These are phyloP conservation scores for Bombus confusus DNA, from an alignment of 1,140 invertebrate genomes.

Conservation along the genomic window DNA sequence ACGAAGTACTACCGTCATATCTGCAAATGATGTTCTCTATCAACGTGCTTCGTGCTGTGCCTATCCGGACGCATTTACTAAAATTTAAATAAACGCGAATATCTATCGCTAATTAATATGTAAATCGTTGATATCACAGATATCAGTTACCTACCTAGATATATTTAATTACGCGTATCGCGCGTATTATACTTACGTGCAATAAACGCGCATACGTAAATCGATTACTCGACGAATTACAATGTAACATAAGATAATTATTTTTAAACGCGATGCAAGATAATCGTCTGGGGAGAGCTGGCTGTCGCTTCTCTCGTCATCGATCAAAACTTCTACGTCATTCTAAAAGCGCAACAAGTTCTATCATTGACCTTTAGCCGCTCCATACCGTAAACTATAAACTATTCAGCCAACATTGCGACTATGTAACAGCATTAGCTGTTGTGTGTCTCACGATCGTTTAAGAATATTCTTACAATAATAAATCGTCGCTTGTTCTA, in stretches of 20 bases:
- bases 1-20: no score
- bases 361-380: background rate
- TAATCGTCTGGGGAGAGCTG: no score
- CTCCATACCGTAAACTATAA: background rate
- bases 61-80: background rate
- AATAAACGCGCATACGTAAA: background rate
- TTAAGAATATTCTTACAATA: background rate
- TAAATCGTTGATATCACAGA: no score
- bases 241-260: no score
- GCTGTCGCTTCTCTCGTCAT: background rate
- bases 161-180: no score
- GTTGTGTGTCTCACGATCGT: background rate
- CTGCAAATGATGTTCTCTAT: no score
- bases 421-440: background rate
- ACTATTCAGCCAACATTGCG: background rate
- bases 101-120: no score
- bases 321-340: background rate
- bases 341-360: conserved; percentile 7
- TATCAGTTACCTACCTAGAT: no score
- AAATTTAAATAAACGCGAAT: background rate
- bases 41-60: no score
- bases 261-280: no score
- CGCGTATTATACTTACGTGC: background rate
- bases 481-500: background rate
- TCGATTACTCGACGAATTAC: background rate